These are phyloP conservation scores for Cyprinodon variegatus DNA, from an alignment of 2,113 vertebrate genomes.

Conservation along the genomic window DNA sequence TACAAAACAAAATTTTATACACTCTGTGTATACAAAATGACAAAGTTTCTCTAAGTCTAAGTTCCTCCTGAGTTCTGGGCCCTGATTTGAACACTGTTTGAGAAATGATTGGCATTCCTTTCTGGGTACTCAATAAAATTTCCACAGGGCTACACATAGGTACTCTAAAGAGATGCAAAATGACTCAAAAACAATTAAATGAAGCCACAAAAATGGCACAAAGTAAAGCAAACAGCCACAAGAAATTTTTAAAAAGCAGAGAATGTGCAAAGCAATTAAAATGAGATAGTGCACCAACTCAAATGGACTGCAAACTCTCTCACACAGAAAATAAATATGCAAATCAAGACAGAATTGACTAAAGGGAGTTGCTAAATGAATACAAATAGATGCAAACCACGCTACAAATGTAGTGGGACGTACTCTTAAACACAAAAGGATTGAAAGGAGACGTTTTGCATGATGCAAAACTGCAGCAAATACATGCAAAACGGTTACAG, in stretches of 20 bases:
- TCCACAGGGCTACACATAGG: not conserved
- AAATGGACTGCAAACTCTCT: not conserved
- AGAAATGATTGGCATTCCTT: not conserved
- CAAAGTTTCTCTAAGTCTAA: not conserved
- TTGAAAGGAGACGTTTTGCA: not conserved
- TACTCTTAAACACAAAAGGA: not conserved
- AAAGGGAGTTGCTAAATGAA: conserved; percentile 4
- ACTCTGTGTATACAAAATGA: no score
- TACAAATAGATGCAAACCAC: conserved; percentile 8
- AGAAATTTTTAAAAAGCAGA: not conserved
- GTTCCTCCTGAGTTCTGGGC: not conserved
- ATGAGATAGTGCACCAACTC: not conserved
- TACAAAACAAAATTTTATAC: no score
- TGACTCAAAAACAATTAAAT: not conserved
- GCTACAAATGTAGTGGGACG: not conserved
- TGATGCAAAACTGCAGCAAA: conserved; percentile 4
- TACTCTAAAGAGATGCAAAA: not conserved
- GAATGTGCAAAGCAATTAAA: not conserved
- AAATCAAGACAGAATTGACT: not conserved
- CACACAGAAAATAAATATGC: not conserved
- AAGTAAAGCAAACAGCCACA: not conserved
- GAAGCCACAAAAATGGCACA: not conserved
- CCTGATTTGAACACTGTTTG: not conserved
- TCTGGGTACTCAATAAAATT: not conserved
- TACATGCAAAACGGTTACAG: not conserved